Conservation (phyloP, 1,140 invertebrate genomes). For the Pinna nobilis region DNA sequence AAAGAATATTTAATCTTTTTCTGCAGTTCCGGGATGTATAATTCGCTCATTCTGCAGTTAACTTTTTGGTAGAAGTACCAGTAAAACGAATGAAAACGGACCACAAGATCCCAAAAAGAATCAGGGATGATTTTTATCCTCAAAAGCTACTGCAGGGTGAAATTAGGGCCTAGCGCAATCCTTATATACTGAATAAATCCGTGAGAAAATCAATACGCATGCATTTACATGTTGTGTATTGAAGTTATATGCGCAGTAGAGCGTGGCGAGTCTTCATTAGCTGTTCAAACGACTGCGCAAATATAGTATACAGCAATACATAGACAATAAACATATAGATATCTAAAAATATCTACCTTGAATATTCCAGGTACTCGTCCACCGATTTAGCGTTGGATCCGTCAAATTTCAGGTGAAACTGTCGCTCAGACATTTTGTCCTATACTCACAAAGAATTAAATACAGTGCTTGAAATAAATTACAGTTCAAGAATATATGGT, state of each 20-base stretch:
- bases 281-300: background rate
- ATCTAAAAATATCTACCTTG: constrained; percentile 54
- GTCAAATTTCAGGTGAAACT: constrained; percentile 69
- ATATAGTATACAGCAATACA: background rate
- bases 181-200: background rate
- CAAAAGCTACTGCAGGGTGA: too few relatives aligned
- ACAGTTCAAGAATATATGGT: too few relatives aligned
- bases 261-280: background rate
- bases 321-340: background rate
- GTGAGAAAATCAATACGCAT: background rate
- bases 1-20: too few relatives aligned
- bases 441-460: too few relatives aligned
- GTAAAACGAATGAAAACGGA: too few relatives aligned
- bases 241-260: background rate
- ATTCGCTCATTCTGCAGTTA: too few relatives aligned
- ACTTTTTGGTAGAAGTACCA: too few relatives aligned
- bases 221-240: background rate
- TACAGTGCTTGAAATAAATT: too few relatives aligned
- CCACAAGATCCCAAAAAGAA: too few relatives aligned
- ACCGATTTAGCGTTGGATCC: constrained; percentile 63
- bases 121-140: too few relatives aligned
- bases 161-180: background rate
- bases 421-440: constrained; percentile 49
- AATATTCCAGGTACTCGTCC: constrained; percentile 73
- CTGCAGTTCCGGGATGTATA: too few relatives aligned